Evolutionary conservation across 1,140 invertebrate species (phyloP).

Genomic region (Proctacanthus coquilletti): DNA sequence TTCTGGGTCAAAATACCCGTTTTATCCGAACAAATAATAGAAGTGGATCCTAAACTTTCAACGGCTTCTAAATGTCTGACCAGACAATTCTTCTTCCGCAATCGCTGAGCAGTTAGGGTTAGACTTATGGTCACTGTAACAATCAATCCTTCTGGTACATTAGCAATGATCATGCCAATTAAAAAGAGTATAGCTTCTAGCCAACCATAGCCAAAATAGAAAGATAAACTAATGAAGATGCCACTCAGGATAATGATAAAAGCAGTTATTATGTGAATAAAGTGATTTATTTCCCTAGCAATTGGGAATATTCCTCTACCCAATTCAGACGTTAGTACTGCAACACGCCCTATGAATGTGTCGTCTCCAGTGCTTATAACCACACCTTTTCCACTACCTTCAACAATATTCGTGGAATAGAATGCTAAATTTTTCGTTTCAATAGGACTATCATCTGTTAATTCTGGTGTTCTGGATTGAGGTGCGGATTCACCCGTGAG

Average conservation of each 20-base stretch:
- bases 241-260: slow-evolving; percentile 64
- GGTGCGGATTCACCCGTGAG: slow-evolving; percentile 66
- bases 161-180: slow-evolving; percentile 74
- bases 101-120: slow-evolving; percentile 57
- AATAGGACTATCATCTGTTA: slow-evolving; percentile 48
- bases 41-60: slow-evolving; percentile 62
- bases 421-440: slow-evolving; percentile 65
- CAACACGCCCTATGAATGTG: slow-evolving; percentile 73
- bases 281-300: slow-evolving; percentile 58
- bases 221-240: slow-evolving; percentile 53
- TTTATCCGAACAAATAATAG: slow-evolving; percentile 68
- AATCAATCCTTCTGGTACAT: slow-evolving; percentile 68
- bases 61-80: slow-evolving; percentile 68
- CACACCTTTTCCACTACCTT: slow-evolving; percentile 57
- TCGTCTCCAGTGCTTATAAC: slow-evolving; percentile 66
- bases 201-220: slow-evolving; percentile 53
- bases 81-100: slow-evolving; percentile 61
- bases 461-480: slow-evolving; percentile 40
- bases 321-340: slow-evolving; percentile 58
- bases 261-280: slow-evolving; percentile 60
- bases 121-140: slow-evolving; percentile 66
- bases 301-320: slow-evolving; percentile 60
- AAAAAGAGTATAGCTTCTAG: slow-evolving; percentile 66
- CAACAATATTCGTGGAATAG: slow-evolving; percentile 64
- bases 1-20: slow-evolving; percentile 69